Conservation (phyloP, 2,797 vertebrate species). For the Parauchenoglanis ngamensis region DNA sequence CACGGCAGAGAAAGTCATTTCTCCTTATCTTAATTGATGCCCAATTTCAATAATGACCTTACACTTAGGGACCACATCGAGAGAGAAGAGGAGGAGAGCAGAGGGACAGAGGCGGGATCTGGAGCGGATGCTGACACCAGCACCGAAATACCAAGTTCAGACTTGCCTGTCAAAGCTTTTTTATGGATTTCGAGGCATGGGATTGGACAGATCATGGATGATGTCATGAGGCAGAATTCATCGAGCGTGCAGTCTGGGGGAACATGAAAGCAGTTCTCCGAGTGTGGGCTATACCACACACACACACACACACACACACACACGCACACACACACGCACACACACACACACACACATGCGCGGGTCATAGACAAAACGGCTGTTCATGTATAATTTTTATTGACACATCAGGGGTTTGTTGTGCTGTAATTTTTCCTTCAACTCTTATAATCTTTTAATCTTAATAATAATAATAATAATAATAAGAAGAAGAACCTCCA, state of each 20-base stretch:
- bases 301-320: slow-evolving; percentile 32
- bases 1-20: slow-evolving; percentile 80
- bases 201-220: slow-evolving; percentile 72
- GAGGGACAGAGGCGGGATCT: slow-evolving; percentile 4
- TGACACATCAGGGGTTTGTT: too few species aligned
- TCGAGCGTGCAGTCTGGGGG: slow-evolving; percentile 62
- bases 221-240: slow-evolving; percentile 71
- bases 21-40: slow-evolving; percentile 83
- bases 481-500: too few species aligned
- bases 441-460: too few species aligned
- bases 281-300: slow-evolving; percentile 55
- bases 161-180: slow-evolving; percentile 4
- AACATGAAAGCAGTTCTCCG: slow-evolving; percentile 71
- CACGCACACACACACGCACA: slow-evolving; percentile 13
- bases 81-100: slow-evolving; percentile 43
- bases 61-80: slow-evolving; percentile 77
- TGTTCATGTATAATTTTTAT: too few species aligned
- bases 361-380: not conserved
- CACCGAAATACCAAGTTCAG: not conserved
- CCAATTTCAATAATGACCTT: slow-evolving; percentile 83
- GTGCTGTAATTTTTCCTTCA: too few species aligned
- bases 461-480: too few species aligned
- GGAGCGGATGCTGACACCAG: not conserved
- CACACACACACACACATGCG: not conserved
- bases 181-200: slow-evolving; percentile 57